These are phyloP conservation scores for Cyclophora albipunctata DNA, from an alignment of 2,888 invertebrate genomes.

Conservation along the genomic window DNA sequence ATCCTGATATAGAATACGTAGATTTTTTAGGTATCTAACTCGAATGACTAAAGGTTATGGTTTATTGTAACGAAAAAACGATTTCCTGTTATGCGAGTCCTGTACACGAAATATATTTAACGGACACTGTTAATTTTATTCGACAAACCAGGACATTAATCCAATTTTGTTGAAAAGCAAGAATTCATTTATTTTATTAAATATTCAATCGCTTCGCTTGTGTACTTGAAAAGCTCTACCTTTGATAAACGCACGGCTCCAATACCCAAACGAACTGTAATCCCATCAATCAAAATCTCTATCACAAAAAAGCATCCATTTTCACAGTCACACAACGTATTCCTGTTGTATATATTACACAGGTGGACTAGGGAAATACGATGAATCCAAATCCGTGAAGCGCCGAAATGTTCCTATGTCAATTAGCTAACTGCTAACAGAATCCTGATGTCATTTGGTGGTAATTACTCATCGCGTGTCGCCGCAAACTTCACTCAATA, in stretches of 20 bases:
- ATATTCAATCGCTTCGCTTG: no score
- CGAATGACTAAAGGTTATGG: no score
- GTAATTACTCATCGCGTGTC: conserved; percentile 50
- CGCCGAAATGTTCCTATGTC: conserved; percentile 54
- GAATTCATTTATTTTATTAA: no score
- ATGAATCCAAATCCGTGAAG: conserved; percentile 42
- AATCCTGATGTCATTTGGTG: conserved; percentile 60
- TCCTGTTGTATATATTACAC: conserved; percentile 9
- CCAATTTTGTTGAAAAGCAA: no score
- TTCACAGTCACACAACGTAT: conserved; percentile 8
- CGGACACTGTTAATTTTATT: no score
- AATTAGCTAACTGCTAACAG: conserved; percentile 62
- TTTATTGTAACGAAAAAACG: no score
- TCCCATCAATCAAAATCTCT: conserved; percentile 14
- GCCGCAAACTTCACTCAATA: background rate
- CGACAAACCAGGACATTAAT: no score
- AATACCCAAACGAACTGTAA: conserved; percentile 7
- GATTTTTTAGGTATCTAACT: no score
- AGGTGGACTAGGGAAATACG: conserved; percentile 16
- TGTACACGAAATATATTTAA: no score
- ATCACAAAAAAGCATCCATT: conserved; percentile 11
- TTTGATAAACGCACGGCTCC: background rate
- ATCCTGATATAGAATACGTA: no score
- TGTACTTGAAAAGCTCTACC: no score
- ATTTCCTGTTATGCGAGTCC: no score